Evolutionary conservation across 2,797 vertebrate species (phyloP).

Genomic region (Sebastes iracundus): DNA sequence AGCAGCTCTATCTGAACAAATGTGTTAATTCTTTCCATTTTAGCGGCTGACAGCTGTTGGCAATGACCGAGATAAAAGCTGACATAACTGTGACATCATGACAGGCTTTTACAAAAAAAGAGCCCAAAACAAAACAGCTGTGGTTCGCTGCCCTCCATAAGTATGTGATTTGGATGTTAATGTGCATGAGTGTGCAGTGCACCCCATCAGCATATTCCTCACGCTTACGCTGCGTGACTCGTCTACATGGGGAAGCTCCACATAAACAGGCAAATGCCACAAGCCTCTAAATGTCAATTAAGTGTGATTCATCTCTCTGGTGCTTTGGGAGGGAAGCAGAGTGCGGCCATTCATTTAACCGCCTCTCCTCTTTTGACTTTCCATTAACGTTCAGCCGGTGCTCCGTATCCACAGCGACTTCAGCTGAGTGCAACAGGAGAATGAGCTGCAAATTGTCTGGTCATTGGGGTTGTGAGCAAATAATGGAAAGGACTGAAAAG

Average conservation of each 20-base stretch:
- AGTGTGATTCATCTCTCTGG: conserved; percentile 66
- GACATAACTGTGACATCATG: conserved; percentile 43
- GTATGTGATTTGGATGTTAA: conserved; percentile 51
- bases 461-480: conserved; percentile 16
- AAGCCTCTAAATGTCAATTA: conserved; percentile 78
- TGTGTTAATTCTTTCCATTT: not conserved
- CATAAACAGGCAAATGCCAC: conserved; percentile 73
- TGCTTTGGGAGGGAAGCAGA: conserved; percentile 39
- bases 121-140: conserved; percentile 42
- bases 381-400: conserved; percentile 24
- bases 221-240: conserved; percentile 15
- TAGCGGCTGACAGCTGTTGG: conserved; percentile 36
- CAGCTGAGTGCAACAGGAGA: not conserved
- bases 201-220: conserved; percentile 48
- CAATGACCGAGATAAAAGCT: conserved; percentile 44
- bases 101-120: conserved; percentile 12
- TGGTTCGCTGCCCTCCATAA: conserved; percentile 40
- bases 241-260: conserved; percentile 32
- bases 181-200: conserved; percentile 36
- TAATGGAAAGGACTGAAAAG: conserved; percentile 29
- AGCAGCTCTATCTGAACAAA: not conserved
- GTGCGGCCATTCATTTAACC: conserved; percentile 46
- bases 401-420: not conserved
- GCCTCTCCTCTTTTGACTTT: conserved; percentile 44
- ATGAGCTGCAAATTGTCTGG: conserved; percentile 40